phyloP scores from a whole-genome alignment of 2,888 invertebrate species.

The Tribolium freemani region DNA sequence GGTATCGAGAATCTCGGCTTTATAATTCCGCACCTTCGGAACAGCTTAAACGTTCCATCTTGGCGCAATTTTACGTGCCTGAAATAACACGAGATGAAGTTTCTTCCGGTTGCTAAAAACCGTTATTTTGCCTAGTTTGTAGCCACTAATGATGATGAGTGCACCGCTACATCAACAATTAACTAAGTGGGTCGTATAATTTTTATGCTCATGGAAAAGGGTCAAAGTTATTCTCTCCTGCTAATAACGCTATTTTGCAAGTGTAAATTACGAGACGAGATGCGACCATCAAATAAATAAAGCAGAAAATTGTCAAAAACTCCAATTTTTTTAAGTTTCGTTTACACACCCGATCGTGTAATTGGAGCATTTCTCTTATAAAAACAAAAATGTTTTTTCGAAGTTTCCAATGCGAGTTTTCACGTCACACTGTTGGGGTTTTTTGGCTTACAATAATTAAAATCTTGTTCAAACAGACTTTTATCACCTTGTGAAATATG shows the following conservation, averaged over 20 bases:
- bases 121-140: neutral
- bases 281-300: neutral
- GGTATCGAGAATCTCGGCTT: conserved; percentile 2
- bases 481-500: conserved; percentile 8
- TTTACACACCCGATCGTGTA: too few relatives aligned
- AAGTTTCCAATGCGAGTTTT: neutral
- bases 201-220: neutral
- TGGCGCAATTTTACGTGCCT: neutral
- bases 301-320: neutral
- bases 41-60: neutral
- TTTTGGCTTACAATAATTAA: conserved; percentile 11
- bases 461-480: neutral
- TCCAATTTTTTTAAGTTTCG: too few relatives aligned
- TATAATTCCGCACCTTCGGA: conserved; percentile 2
- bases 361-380: too few relatives aligned
- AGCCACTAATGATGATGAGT: conserved; percentile 18
- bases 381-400: too few relatives aligned
- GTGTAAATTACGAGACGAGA: neutral
- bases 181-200: conserved; percentile 4
- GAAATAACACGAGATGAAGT: neutral
- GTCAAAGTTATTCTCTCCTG: neutral
- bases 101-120: neutral
- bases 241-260: too few relatives aligned
- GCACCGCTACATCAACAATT: neutral
- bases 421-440: neutral